These are phyloP conservation scores for Drosophila malerkotliana DNA, from an alignment of 1,140 invertebrate species.

Conservation along the genomic window DNA sequence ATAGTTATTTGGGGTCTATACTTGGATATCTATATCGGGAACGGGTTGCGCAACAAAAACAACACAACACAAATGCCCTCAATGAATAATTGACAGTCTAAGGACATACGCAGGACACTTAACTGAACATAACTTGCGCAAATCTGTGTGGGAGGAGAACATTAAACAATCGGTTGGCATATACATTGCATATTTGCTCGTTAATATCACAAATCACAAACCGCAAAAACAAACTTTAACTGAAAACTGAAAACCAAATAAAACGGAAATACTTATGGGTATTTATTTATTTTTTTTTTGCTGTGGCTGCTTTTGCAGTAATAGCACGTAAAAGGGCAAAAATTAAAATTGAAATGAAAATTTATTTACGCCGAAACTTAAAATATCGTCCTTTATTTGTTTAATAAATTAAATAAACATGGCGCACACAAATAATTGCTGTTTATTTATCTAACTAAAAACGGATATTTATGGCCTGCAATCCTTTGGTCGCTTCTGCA, in stretches of 20 bases:
- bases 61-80: constrained; percentile 75
- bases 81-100: constrained; percentile 82
- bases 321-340: constrained; percentile 21
- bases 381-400: constrained; percentile 43
- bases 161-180: constrained; percentile 42
- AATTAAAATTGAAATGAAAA: constrained; percentile 49
- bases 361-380: constrained; percentile 42
- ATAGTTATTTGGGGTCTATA: constrained; percentile 48
- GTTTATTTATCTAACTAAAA: constrained; percentile 75
- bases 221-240: constrained; percentile 19
- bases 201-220: constrained; percentile 43
- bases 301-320: neutral
- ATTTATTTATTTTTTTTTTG: constrained; percentile 10
- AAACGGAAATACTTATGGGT: neutral
- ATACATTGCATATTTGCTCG: constrained; percentile 62
- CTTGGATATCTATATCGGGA: constrained; percentile 32
- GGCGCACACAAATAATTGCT: constrained; percentile 59
- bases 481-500: constrained; percentile 47
- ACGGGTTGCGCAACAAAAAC: constrained; percentile 67
- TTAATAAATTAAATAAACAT: constrained; percentile 57
- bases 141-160: constrained; percentile 67
- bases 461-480: constrained; percentile 70
- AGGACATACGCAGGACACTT: constrained; percentile 77
- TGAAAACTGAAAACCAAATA: constrained; percentile 24
- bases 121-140: constrained; percentile 83